A percentile compares a stretch with the other conserved stretches of the same genome.
phyloP scores from a whole-genome alignment of 2,888 invertebrate species.

The Zhengitettix transpicula region DNA sequence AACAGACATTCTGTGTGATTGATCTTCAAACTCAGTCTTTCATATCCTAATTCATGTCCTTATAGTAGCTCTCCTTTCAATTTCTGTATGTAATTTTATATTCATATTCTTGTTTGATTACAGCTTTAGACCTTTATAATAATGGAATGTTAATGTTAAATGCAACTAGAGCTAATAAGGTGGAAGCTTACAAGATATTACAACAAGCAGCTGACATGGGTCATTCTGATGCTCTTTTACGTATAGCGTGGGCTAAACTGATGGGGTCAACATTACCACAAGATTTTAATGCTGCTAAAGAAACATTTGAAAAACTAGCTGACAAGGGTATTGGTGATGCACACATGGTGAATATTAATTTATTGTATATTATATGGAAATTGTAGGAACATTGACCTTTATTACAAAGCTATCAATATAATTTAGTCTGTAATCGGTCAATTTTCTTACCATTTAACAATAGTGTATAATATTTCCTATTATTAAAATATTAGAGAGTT shows the following conservation, averaged over 20 bases:
- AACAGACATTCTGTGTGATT: no score
- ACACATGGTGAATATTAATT: constrained; percentile 48
- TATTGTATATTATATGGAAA: background rate
- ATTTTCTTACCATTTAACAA: no score
- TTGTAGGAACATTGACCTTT: background rate
- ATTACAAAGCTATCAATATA: background rate
- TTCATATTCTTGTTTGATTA: constrained; percentile 11
- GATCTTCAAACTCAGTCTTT: no score
- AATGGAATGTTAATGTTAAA: constrained; percentile 51
- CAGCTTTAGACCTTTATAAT: constrained; percentile 61
- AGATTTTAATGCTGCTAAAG: constrained; percentile 56
- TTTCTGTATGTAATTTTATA: no score
- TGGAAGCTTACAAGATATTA: constrained; percentile 57
- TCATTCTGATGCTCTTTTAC: constrained; percentile 63
- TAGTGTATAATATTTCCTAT: no score
- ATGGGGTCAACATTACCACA: constrained; percentile 67
- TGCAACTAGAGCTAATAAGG: constrained; percentile 52
- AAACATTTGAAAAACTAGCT: constrained; percentile 59
- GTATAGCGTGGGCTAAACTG: constrained; percentile 76
- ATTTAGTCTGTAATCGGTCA: background rate
- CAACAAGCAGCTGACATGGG: constrained; percentile 65
- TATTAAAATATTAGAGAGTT: no score
- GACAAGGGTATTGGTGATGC: constrained; percentile 69
- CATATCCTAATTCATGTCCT: no score
- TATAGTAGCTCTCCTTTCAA: no score